Evolutionary conservation across 2,797 vertebrate species (phyloP).

Genomic region (Coranthus polyacanthus): DNA sequence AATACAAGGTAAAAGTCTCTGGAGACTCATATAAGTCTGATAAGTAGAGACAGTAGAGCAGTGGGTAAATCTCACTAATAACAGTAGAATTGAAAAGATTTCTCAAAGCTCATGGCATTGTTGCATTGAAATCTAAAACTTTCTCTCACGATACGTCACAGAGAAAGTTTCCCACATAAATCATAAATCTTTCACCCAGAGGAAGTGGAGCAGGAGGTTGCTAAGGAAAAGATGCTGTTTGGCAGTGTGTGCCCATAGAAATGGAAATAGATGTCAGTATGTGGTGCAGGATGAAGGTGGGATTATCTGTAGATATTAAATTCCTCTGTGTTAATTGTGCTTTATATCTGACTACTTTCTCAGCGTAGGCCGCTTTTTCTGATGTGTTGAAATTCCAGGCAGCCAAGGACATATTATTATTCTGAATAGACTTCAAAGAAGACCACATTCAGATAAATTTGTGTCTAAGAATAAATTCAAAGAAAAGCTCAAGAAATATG

Average conservation of each 20-base stretch:
- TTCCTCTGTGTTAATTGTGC: constrained; percentile 16
- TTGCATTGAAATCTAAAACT: constrained; percentile 22
- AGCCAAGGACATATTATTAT: constrained; percentile 9
- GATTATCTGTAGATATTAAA: constrained; percentile 23
- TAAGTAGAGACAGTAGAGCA: constrained; percentile 6
- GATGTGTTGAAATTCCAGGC: neutral
- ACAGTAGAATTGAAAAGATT: neutral
- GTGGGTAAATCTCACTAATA: constrained; percentile 13
- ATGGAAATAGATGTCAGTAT: constrained; percentile 25
- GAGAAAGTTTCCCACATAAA: constrained; percentile 46
- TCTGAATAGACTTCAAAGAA: neutral
- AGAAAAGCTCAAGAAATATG: neutral
- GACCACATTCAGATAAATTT: neutral
- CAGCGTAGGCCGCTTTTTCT: constrained; percentile 2
- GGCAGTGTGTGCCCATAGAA: constrained; percentile 31
- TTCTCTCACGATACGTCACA: constrained; percentile 14
- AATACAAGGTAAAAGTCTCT: constrained; percentile 19
- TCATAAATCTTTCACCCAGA: constrained; percentile 35
- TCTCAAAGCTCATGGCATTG: neutral
- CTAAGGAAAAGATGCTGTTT: constrained; percentile 12
- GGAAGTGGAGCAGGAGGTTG: constrained; percentile 25
- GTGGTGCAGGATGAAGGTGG: constrained; percentile 3
- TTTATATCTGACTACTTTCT: neutral
- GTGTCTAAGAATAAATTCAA: neutral
- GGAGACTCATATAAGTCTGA: constrained; percentile 5